Evolutionary conservation across 2,113 vertebrate genomes (phyloP).

Genomic region (Haemorhous mexicanus): DNA sequence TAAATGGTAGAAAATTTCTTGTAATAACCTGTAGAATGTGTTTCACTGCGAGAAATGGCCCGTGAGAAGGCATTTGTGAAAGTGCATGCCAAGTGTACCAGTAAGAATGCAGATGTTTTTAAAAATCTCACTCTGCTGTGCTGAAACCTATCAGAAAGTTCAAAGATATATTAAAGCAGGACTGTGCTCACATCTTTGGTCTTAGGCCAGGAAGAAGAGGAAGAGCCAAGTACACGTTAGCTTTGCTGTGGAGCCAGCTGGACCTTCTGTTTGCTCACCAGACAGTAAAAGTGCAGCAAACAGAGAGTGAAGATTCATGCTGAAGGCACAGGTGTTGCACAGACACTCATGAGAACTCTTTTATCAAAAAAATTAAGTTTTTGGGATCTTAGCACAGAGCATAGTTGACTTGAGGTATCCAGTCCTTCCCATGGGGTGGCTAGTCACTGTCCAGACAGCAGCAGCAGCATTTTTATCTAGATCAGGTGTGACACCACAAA

Average conservation of each 20-base stretch:
- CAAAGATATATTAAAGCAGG: not conserved
- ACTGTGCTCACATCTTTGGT: not conserved
- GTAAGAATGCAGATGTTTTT: not conserved
- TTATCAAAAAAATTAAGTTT: accelerated
- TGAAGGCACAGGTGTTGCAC: not conserved
- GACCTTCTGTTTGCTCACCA: not conserved
- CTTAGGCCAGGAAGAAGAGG: not conserved
- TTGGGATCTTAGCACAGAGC: not conserved
- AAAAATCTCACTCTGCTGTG: not conserved
- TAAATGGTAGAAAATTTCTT: not conserved
- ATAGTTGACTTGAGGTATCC: accelerated
- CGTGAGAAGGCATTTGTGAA: not conserved
- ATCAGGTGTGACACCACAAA: accelerated
- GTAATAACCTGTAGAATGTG: not conserved
- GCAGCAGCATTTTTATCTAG: not conserved
- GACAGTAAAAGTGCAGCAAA: not conserved
- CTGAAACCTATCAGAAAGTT: not conserved
- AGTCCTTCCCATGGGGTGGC: accelerated
- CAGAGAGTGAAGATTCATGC: not conserved
- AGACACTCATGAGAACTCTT: not conserved
- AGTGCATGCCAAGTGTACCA: not conserved
- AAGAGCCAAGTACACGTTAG: accelerated
- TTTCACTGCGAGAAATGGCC: not conserved
- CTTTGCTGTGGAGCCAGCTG: not conserved
- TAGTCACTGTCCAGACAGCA: not conserved